phyloP scores from a whole-genome alignment of 1,140 invertebrate genomes.

The Pseudomyrmex sp. region DNA sequence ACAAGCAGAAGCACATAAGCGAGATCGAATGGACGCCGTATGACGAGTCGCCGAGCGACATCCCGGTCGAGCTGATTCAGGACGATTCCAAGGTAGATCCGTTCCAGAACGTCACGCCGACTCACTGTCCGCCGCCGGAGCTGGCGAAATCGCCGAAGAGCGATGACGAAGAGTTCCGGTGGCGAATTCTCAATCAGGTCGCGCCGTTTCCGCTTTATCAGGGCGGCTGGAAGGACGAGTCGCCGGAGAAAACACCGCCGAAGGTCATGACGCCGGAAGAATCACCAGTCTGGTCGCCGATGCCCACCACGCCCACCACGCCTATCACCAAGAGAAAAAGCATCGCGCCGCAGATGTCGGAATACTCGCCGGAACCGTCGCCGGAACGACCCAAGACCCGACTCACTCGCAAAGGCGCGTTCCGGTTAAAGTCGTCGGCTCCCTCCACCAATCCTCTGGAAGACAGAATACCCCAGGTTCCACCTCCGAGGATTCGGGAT shows the following conservation, averaged over 20 bases:
- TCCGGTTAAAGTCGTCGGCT: conserved; percentile 65
- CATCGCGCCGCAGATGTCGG: conserved; percentile 36
- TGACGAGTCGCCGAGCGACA: conserved; percentile 76
- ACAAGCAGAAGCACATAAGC: conserved; percentile 78
- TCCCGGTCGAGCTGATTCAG: conserved; percentile 67
- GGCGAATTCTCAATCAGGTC: conserved; percentile 81
- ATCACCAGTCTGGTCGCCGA: conserved; percentile 79
- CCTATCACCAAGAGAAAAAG: conserved; percentile 68
- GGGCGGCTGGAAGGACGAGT: conserved; percentile 83
- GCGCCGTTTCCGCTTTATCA: conserved; percentile 83
- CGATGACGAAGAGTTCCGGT: conserved; percentile 79
- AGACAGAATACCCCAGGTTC: conserved; percentile 51
- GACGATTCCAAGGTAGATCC: conserved; percentile 66
- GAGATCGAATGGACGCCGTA: conserved; percentile 83
- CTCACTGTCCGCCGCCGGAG: conserved; percentile 79
- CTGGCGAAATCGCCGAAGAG: conserved; percentile 49
- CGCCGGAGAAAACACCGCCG: conserved; percentile 78
- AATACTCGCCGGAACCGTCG: conserved; percentile 62
- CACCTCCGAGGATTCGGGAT: neutral
- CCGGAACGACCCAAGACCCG: conserved; percentile 62
- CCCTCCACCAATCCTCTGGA: conserved; percentile 55
- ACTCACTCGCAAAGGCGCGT: conserved; percentile 63
- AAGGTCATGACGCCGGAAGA: conserved; percentile 68
- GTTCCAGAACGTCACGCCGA: conserved; percentile 80
- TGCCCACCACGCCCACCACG: conserved; percentile 58